Percentiles rank a stretch among this genome's conserved stretches.
These are phyloP conservation scores for Notodonta dromedarius DNA, from an alignment of 2,888 invertebrate species.

Conservation along the genomic window DNA sequence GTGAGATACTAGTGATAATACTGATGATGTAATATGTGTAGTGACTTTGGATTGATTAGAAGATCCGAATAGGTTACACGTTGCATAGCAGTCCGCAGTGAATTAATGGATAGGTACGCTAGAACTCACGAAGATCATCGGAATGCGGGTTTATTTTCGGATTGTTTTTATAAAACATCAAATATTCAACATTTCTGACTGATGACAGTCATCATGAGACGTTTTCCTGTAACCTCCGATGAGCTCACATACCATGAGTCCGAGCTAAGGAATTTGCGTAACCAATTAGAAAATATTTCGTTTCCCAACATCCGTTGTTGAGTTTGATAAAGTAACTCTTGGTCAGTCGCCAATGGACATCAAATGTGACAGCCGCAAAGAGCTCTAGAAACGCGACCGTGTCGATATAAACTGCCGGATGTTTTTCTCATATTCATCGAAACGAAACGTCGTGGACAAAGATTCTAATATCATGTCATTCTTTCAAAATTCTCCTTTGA, in stretches of 20 bases:
- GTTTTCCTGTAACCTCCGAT: conserved; percentile 33
- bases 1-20: too few species aligned
- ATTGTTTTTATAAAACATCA: background rate
- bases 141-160: background rate
- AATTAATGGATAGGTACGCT: too few species aligned
- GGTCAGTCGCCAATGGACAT: conserved; percentile 57
- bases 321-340: conserved; percentile 47
- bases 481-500: conserved; percentile 31
- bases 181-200: conserved; percentile 17
- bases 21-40: too few species aligned
- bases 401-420: conserved; percentile 41
- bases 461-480: conserved; percentile 16
- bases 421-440: conserved; percentile 35
- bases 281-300: conserved; percentile 53
- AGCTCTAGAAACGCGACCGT: conserved; percentile 24
- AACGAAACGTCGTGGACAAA: conserved; percentile 16
- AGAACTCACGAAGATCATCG: background rate
- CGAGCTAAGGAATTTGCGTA: conserved; percentile 37
- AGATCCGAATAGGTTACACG: too few species aligned
- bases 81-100: too few species aligned
- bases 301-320: conserved; percentile 47
- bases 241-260: conserved; percentile 38
- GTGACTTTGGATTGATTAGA: too few species aligned
- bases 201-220: conserved; percentile 25
- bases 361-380: conserved; percentile 39